Evolutionary conservation across 2,888 invertebrate species (phyloP).

Genomic region (Erebia ligea): DNA sequence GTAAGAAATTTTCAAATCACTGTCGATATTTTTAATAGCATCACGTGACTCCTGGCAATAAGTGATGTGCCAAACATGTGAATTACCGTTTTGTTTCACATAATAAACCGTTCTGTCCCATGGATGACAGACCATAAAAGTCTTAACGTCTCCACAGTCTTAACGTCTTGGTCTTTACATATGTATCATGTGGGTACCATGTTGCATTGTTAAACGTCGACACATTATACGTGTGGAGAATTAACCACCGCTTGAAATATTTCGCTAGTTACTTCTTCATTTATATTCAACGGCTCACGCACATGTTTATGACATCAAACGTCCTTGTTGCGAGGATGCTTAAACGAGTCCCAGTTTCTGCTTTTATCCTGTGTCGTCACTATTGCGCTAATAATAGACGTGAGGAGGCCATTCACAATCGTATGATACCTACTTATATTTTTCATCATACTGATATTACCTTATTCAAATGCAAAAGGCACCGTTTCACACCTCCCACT

Average conservation of each 20-base stretch:
- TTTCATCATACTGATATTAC: neutral
- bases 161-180: conserved; percentile 13
- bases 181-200: conserved; percentile 10
- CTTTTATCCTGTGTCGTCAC: conserved; percentile 77
- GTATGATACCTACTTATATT: neutral
- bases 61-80: conserved; percentile 34
- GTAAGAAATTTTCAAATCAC: neutral
- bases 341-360: conserved; percentile 71
- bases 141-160: conserved; percentile 20
- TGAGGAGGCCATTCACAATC: conserved; percentile 42
- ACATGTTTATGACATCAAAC: conserved; percentile 73
- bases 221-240: conserved; percentile 67
- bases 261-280: conserved; percentile 51
- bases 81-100: conserved; percentile 28
- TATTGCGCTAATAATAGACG: conserved; percentile 65
- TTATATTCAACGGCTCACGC: conserved; percentile 61
- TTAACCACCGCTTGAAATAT: conserved; percentile 54
- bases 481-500: neutral
- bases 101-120: conserved; percentile 35
- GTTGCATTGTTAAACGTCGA: conserved; percentile 48
- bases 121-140: conserved; percentile 8
- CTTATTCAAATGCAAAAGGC: too few species aligned
- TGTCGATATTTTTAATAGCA: conserved; percentile 19
- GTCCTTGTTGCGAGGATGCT: conserved; percentile 76
- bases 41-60: conserved; percentile 34